These are phyloP conservation scores for Phyllostomus hastatus DNA, from an alignment of 2,113 vertebrate genomes.

Conservation along the genomic window DNA sequence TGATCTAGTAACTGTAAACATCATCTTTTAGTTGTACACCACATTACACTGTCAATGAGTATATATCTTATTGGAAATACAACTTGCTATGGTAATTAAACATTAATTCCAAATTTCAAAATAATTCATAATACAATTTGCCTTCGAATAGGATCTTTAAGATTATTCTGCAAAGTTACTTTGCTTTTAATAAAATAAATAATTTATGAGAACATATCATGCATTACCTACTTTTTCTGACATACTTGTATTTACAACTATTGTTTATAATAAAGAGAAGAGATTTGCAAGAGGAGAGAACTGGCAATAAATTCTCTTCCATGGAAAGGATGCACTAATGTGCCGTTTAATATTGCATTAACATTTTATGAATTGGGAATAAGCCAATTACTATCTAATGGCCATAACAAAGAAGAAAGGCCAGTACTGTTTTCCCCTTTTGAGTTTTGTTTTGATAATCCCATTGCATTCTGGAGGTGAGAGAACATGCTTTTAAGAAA, in stretches of 20 bases:
- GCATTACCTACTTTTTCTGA: neutral
- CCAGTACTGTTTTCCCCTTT: neutral
- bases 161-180: neutral
- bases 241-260: constrained; percentile 15
- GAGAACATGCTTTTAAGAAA: constrained; percentile 44
- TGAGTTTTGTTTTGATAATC: constrained; percentile 31
- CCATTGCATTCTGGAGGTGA: neutral
- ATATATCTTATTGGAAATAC: neutral
- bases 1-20: neutral
- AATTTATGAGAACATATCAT: neutral
- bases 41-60: neutral
- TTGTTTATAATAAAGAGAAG: constrained; percentile 1
- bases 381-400: constrained; percentile 20
- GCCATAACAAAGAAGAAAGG: neutral
- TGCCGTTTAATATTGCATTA: constrained; percentile 43
- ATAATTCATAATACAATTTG: neutral
- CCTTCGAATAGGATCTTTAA: neutral
- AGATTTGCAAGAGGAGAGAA: neutral
- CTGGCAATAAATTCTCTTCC: neutral
- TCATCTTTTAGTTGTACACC: neutral
- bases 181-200: constrained; percentile 17
- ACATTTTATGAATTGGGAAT: neutral
- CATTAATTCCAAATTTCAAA: constrained; percentile 22
- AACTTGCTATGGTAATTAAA: neutral
- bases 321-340: neutral